Base-by-base conservation (phyloP, 1,140 invertebrate species). In the Cydia strobilella region DNA sequence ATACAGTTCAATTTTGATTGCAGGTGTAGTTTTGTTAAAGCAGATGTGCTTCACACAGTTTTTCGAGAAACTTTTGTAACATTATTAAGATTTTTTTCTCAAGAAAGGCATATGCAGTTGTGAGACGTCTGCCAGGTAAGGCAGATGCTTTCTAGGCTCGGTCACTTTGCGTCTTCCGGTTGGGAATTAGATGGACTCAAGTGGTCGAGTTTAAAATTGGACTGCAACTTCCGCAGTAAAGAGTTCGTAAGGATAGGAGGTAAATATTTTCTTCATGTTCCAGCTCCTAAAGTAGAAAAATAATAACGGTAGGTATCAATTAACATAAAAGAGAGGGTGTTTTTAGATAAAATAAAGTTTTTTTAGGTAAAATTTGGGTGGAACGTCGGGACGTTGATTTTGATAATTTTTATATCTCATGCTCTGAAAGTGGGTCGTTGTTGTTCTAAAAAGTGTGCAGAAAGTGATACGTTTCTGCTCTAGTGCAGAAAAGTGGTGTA, bases 1-100 rank as follows among this genome's bases (percentile, higher is more conserved):
- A 12, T 20, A 75, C 71, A 35, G 75, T 79, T 51, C 20, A 72
- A 48, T 76, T 80, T 79, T 20, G 27, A 63, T 42, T 79, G 76
- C n/a, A n/a, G 6, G 9, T 15, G 6, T 31, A 6, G 3, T 39
- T 69, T 69, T 69, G 31, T 27, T 63, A 25, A 66, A 86, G 88
- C 90, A 91, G 90, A 88, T 91, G 90, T 86, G 81, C 87, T 90
- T 88, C 86, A 86, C 84, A 84, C 84, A 84, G 82, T 88, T 82
- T 69, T 84, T 82, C 75, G 80, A 86, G 83, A 79, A 83, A 88
- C 77, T 84, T 86, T 88, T 86, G 89, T 89, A 89, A 86, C 89
- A 86, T 88, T 86, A 89, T 85, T 80, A 84, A 85, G 82, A 80
- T 85, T 88, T 90, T 88, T 90, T 89, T 91, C 81, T 84, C 80